Evolutionary conservation across 2,797 vertebrate genomes (phyloP), one percentile per base, ranked within the genome.

Genomic region (Cirrhinus molitorella): DNA sequence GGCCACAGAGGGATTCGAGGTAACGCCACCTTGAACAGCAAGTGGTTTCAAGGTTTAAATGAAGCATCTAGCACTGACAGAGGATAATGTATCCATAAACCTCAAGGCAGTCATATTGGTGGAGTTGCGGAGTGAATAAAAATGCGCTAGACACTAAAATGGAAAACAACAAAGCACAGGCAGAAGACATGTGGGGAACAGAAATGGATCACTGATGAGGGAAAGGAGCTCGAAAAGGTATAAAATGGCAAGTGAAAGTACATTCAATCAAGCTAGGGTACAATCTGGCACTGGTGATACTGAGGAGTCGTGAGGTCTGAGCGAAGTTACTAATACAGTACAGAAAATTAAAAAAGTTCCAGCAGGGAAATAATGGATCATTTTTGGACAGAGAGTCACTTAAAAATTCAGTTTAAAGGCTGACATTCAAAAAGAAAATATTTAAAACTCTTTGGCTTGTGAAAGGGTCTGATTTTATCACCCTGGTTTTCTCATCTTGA

Each of bases 11-110:
- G 43, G 55, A 51, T 49, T 66, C 45, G 53, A 43, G 23, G 59
- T 66, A 76, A 67, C 19, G 31, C 31, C 49, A 74, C 72, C 37
- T 67, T n/a, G 71, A 76, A 34, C 51, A 75, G n/a, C 21, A 67
- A 75, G 34, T 7, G 65, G 17, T 68, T 57, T 77, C 34, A 59
- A 68, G 51, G 63, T 83, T 83, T 77, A 83, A 83, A 77, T 68
- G 14, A 83, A 74, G 59, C n/a, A 17, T 68, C 63, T 34, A 43
- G 63, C 13, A 65, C 81, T 45, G 63, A 68, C 49, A 45, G 49
- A 68, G 6, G 23, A 77, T 77, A 83, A 83, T 70, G 63, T 47
- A 59, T 70, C 40, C 25, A 68, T 57, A 77, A 83, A 77, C 47
- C 72, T 57, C 47, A 76, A 76, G 72, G 49, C 34, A 83, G 81